Base-by-base conservation (phyloP, 2,797 vertebrate species). In the Coccyzus lansbergi region DNA sequence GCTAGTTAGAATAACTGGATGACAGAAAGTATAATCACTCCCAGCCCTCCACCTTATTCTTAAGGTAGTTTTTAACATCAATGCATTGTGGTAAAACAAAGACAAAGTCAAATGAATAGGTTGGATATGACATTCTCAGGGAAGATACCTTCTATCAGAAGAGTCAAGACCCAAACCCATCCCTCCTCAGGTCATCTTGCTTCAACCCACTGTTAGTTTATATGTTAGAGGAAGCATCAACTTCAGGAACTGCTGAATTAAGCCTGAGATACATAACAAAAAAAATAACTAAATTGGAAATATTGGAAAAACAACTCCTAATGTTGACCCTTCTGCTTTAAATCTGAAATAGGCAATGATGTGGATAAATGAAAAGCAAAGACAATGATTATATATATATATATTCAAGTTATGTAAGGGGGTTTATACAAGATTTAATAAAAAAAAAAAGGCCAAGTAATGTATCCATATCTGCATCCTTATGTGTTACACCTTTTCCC, bases 111-210 rank as follows among this genome's bases (percentile, higher is more conserved):
- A 81, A 88, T 9, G 8, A 74, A 48, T 36, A 78, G 15, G 22
- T 6, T 71, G 58, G 44, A 55, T 5, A 6, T 22, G 33, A 64
- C 0, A 0, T 19, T 49, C 33, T 83, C 58, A 34, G 19, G 31
- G 26, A 59, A 92, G 49, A 63, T 3, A 59, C 18, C 17, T 28
- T 22, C 48, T 38, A n/a, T 36, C 12, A 55, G 44, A 68, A 75
- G 9, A 24, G 1, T 60, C 9, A 88, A 83, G 33, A 49, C 38
- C 85, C 22, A 74, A 85, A 67, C 4, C 6, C 21, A 55, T 20
- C 48, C 48, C 17, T 69, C 48, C 24, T 83, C 10, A 19, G 76
- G 13, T 52, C n/a, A 48, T 13, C 28, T 69, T 70, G 84, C 36
- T 65, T 76, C 34, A 86, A 17, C 7, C 8, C 13, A 76, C 17